Conservation (phyloP, 2,888 invertebrate genomes). For the Microplitis manilae region DNA sequence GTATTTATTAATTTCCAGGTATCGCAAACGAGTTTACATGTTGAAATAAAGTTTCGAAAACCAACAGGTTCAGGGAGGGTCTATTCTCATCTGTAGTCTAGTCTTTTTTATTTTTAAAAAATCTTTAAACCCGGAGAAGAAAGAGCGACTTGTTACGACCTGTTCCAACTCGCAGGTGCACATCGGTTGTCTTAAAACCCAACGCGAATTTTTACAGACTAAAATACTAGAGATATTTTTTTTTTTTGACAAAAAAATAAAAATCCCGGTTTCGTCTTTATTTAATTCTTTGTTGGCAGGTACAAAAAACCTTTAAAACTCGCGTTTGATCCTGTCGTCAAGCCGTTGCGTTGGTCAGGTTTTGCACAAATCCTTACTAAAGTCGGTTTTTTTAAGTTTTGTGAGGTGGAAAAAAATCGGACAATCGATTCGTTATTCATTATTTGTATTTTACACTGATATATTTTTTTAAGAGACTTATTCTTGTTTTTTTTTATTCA, state of each 20-base stretch:
- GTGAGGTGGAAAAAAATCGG: neutral
- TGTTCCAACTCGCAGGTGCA: constrained; percentile 67
- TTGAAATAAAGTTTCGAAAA: constrained; percentile 1
- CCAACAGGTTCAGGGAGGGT: constrained; percentile 38
- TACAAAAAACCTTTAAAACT: constrained; percentile 24
- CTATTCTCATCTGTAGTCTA: constrained; percentile 12
- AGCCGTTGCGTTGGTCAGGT: constrained; percentile 50
- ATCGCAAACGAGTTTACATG: constrained; percentile 6
- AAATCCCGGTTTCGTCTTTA: constrained; percentile 3
- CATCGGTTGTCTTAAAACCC: constrained; percentile 16
- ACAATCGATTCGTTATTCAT: neutral
- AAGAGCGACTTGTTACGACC: constrained; percentile 66
- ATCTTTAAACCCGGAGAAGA: constrained; percentile 4
- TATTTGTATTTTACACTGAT: neutral
- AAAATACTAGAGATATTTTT: neutral
- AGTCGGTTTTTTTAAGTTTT: neutral
- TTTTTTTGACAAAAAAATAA: neutral
- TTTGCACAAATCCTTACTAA: constrained; percentile 34
- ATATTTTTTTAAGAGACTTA: neutral
- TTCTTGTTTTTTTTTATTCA: neutral
- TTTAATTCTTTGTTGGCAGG: constrained; percentile 24
- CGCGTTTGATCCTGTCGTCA: constrained; percentile 34
- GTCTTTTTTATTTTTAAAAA: neutral
- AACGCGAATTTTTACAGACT: neutral
- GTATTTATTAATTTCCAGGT: neutral